Percentiles rank a stretch among this genome's conserved stretches.
Conservation (phyloP, 2,888 invertebrate genomes). For the Dugesia japonica region DNA sequence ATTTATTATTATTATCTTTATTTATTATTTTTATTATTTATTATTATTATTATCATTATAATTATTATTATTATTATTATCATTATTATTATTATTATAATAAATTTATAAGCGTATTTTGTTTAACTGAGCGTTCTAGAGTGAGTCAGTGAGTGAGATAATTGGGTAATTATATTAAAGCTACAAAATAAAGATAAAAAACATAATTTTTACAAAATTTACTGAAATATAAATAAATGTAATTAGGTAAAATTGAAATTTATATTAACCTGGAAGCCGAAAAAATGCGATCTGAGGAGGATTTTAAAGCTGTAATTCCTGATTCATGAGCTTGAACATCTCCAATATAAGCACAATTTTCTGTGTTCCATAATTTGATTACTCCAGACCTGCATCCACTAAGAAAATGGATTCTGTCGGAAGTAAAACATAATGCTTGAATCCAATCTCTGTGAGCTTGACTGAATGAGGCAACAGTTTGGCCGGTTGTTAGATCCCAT, state of each 20-base stretch:
- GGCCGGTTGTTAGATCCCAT: conserved; percentile 55
- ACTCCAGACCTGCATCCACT: conserved; percentile 64
- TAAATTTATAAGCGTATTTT: too few relatives aligned
- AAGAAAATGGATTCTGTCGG: conserved; percentile 48
- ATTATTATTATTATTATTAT: too few relatives aligned
- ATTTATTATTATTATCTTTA: too few relatives aligned
- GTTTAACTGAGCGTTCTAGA: too few relatives aligned
- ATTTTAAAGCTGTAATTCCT: conserved; percentile 58
- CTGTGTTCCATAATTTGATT: conserved; percentile 61
- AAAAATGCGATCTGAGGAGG: conserved; percentile 57
- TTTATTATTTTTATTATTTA: too few relatives aligned
- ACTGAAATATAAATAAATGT: too few relatives aligned
- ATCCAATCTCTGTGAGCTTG: conserved; percentile 76
- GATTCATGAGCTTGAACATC: conserved; percentile 58
- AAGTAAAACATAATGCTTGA: conserved; percentile 44
- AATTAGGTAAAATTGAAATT: too few relatives aligned
- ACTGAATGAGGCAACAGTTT: conserved; percentile 55
- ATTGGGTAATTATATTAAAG: neutral
- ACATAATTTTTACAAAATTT: neutral
- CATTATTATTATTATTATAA: too few relatives aligned
- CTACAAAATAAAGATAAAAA: neutral
- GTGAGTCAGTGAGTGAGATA: too few relatives aligned
- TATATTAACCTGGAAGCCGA: conserved; percentile 65
- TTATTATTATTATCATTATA: too few relatives aligned
- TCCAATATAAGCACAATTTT: conserved; percentile 56